Evolutionary conservation across 1,140 invertebrate genomes (phyloP).

Genomic region (Microplitis mediator): DNA sequence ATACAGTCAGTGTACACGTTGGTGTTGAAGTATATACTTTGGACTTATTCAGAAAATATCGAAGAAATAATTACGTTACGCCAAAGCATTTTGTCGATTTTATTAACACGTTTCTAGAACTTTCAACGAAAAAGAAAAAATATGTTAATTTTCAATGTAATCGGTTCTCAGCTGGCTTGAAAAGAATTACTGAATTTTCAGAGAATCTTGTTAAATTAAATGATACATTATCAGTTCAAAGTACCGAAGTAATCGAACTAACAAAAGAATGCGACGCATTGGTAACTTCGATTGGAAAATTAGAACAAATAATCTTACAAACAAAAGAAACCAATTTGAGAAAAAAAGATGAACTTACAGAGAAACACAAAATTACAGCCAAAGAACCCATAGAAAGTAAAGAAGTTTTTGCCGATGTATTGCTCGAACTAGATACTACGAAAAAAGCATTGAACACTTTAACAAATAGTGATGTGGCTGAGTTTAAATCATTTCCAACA

Average conservation of each 20-base stretch:
- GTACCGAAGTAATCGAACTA: conserved; percentile 76
- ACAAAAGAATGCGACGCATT: conserved; percentile 76
- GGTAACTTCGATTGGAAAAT: conserved; percentile 69
- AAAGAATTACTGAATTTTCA: conserved; percentile 81
- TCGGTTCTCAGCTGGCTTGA: conserved; percentile 61
- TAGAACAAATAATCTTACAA: conserved; percentile 69
- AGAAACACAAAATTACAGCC: conserved; percentile 76
- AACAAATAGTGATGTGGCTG: conserved; percentile 88
- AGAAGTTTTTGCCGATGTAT: conserved; percentile 74
- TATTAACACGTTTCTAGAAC: conserved; percentile 76
- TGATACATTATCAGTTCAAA: conserved; percentile 75
- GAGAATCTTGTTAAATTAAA: conserved; percentile 76
- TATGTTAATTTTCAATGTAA: conserved; percentile 58
- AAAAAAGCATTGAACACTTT: conserved; percentile 77
- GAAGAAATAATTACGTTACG: conserved; percentile 83
- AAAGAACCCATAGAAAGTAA: conserved; percentile 84
- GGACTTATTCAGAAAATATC: conserved; percentile 74
- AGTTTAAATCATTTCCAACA: conserved; percentile 90
- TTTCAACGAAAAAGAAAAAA: conserved; percentile 69
- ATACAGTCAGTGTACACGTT: conserved; percentile 83
- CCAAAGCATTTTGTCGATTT: conserved; percentile 91
- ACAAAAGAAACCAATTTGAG: conserved; percentile 79
- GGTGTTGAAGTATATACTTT: conserved; percentile 73
- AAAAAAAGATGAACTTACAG: conserved; percentile 80
- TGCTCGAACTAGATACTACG: conserved; percentile 83